A percentile compares a stretch with the other conserved stretches of the same genome.
These are phyloP conservation scores for Hipparchia semele DNA, from an alignment of 2,888 invertebrate species.

Conservation along the genomic window DNA sequence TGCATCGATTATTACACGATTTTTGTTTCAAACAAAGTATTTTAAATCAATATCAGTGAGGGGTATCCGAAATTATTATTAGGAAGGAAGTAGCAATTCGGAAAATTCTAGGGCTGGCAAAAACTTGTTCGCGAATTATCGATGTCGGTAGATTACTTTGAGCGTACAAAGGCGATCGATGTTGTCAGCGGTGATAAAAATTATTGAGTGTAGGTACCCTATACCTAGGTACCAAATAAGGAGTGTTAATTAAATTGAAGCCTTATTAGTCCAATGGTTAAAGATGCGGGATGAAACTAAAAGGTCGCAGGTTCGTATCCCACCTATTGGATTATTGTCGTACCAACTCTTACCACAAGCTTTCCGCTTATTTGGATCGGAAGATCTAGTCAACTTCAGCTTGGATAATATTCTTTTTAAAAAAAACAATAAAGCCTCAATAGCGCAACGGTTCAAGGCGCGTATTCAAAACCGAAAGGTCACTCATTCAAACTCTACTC, in stretches of 20 bases:
- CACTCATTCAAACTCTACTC: no score
- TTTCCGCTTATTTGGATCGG: no score
- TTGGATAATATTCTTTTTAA: no score
- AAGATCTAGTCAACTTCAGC: no score
- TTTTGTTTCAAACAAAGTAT: constrained; percentile 12
- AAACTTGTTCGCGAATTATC: background rate
- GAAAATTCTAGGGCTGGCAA: constrained; percentile 12
- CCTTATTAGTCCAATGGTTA: background rate
- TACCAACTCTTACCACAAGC: no score
- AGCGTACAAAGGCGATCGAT: background rate
- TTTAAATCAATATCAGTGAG: constrained; percentile 5
- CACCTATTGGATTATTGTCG: no score
- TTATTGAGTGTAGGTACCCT: background rate
- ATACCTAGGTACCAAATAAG: background rate
- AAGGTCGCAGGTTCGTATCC: no score
- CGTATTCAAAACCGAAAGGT: no score
- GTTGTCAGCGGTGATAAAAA: background rate
- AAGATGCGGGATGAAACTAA: no score
- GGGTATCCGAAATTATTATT: background rate
- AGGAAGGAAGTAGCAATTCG: constrained; percentile 15
- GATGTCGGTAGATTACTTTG: constrained; percentile 18
- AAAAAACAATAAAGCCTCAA: no score
- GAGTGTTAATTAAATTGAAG: background rate
- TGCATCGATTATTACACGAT: constrained; percentile 10
- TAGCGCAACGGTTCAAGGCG: no score